Evolutionary conservation across 2,888 invertebrate species (phyloP), one percentile per base, ranked within the genome.

Genomic region (Neoascia interrupta): DNA sequence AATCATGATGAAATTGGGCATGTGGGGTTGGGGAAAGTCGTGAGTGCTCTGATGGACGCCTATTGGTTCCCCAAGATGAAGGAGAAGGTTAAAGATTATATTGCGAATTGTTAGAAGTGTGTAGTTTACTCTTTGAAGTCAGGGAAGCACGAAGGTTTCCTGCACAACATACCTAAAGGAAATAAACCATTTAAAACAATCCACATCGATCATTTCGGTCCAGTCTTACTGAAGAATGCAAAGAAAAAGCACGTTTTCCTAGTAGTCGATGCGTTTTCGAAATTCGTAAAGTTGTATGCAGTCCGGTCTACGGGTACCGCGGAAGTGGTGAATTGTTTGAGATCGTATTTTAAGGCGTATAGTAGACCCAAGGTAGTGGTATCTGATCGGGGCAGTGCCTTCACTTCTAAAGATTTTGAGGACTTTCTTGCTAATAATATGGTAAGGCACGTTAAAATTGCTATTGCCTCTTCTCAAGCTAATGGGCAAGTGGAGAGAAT

Each of bases 91-190:
- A 37, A 23, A 6, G 4, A 26, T n/a, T 60, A 56, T 61, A 68
- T 72, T 4, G 26, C 36, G 4, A 66, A 73, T 37, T 80, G 61
- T 15, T 31, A 47, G 15, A 73, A 68, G 13, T 80, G 68, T 23
- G 51, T 73, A 23, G 51, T 43, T 5, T 80, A 53, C 23, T 68
- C 63, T n/a, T 5, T 41, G 3, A 28, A 43, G n/a, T 19, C 5
- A 3, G 80, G 80, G 0, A 74, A 56, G 45, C 11, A n/a, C 5
- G 84, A 84, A 64, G 84, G 84, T 4, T 79, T 75, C 8, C 41
- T 86, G 5, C 81, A 84, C 28, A 69, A 75, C 18, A 83, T 85
- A 4, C 80, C 64, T 3, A 85, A 84, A 43, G 83, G 31, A n/a
- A n/a, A 82, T 5, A 64, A 82, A 26, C 85, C 84, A 3, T 85